These are phyloP conservation scores for Gonioctena quinquepunctata DNA, from an alignment of 1,140 invertebrate genomes.

Conservation along the genomic window DNA sequence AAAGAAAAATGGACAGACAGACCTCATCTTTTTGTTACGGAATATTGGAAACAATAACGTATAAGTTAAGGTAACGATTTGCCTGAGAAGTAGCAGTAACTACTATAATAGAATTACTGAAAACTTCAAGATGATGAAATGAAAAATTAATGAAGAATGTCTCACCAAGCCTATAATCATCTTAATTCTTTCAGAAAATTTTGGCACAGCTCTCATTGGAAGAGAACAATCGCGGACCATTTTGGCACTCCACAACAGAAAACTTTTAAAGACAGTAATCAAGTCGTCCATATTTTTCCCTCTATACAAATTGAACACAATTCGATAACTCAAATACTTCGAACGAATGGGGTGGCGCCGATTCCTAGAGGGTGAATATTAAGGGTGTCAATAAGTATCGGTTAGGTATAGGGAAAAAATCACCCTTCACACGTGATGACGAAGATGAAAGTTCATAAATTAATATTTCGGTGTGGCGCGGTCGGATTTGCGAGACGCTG, in stretches of 20 bases:
- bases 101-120: no score
- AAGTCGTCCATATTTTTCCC: constrained; percentile 17
- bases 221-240: neutral
- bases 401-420: constrained; percentile 23
- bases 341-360: constrained; percentile 18
- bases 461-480: neutral
- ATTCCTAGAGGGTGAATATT: constrained; percentile 25
- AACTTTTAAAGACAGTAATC: constrained; percentile 16
- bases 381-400: constrained; percentile 24
- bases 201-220: neutral
- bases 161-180: no score
- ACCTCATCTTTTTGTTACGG: no score
- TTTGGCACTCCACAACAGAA: constrained; percentile 7
- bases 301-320: constrained; percentile 16
- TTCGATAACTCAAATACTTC: constrained; percentile 19
- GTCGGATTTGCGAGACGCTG: neutral
- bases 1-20: no score
- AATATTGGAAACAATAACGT: no score
- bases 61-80: no score
- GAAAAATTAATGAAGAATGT: no score
- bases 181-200: neutral
- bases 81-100: no score
- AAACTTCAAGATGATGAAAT: no score
- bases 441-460: constrained; percentile 16
- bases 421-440: constrained; percentile 18